phyloP scores from a whole-genome alignment of 2,797 vertebrate genomes.

The Otolemur crassicaudatus region DNA sequence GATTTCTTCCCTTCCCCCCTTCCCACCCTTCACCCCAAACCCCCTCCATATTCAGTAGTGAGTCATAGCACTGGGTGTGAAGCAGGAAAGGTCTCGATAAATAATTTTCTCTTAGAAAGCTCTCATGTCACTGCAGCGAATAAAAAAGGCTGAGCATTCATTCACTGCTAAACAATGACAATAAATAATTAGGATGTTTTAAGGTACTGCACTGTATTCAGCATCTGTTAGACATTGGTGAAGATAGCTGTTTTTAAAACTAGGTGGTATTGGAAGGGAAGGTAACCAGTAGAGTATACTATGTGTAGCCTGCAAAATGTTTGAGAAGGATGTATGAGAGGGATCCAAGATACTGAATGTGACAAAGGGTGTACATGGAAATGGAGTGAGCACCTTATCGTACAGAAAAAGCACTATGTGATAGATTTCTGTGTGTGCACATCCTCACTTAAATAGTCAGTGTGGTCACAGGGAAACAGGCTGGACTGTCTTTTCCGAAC shows the following conservation, averaged over 20 bases:
- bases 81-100: neutral
- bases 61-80: neutral
- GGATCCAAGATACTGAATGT: neutral
- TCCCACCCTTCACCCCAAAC: neutral
- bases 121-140: neutral
- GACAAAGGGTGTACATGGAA: neutral
- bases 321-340: neutral
- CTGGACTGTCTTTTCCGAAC: neutral
- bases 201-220: constrained; percentile 35
- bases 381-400: neutral
- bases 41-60: constrained; percentile 61
- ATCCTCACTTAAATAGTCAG: neutral
- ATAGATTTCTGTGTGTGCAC: neutral
- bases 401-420: neutral
- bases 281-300: constrained; percentile 30
- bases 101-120: constrained; percentile 56
- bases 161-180: constrained; percentile 70
- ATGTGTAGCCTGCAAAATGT: neutral
- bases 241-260: constrained; percentile 54
- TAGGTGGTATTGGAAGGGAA: neutral
- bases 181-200: constrained; percentile 69
- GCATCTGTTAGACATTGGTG: constrained; percentile 63
- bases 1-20: constrained; percentile 65
- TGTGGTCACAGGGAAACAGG: neutral
- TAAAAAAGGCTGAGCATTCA: constrained; percentile 45